These are phyloP conservation scores for Sebastes hubbsi DNA, from an alignment of 2,797 vertebrate species.

Conservation along the genomic window DNA sequence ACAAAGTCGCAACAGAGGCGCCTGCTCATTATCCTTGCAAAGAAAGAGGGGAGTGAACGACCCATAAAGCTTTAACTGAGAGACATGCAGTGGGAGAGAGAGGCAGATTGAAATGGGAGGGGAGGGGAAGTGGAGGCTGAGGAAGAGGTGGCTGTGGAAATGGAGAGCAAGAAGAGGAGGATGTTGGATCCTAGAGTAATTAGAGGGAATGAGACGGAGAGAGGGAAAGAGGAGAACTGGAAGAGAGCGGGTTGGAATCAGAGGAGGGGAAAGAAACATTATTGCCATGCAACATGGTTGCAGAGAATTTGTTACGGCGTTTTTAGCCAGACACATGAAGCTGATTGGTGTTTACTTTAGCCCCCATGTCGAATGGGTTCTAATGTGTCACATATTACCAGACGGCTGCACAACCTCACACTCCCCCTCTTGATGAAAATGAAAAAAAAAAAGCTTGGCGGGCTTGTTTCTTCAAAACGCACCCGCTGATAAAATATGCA, in stretches of 20 bases:
- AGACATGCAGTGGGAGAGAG: slow-evolving; percentile 61
- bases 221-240: slow-evolving; percentile 42
- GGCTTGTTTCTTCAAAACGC: slow-evolving; percentile 71
- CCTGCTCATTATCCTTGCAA: slow-evolving; percentile 75
- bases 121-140: slow-evolving; percentile 32
- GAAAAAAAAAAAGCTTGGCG: slow-evolving; percentile 59
- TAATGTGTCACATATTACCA: slow-evolving; percentile 60
- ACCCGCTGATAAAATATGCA: slow-evolving; percentile 80
- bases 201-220: slow-evolving; percentile 61
- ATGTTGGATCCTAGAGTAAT: slow-evolving; percentile 66
- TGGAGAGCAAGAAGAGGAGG: slow-evolving; percentile 66
- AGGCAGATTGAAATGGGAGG: slow-evolving; percentile 59
- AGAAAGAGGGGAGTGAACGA: slow-evolving; percentile 67
- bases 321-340: slow-evolving; percentile 44
- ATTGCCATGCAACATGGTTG: slow-evolving; percentile 29
- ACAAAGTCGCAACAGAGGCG: slow-evolving; percentile 73
- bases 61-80: slow-evolving; percentile 75
- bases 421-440: slow-evolving; percentile 61
- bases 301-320: slow-evolving; percentile 38
- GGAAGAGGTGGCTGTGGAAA: slow-evolving; percentile 55
- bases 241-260: slow-evolving; percentile 29
- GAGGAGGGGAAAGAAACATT: background rate
- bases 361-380: slow-evolving; percentile 53
- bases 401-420: slow-evolving; percentile 55
- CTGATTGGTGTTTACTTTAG: slow-evolving; percentile 67